Evolutionary conservation across 2,888 invertebrate genomes (phyloP).

Genomic region (Melipona beecheii): DNA sequence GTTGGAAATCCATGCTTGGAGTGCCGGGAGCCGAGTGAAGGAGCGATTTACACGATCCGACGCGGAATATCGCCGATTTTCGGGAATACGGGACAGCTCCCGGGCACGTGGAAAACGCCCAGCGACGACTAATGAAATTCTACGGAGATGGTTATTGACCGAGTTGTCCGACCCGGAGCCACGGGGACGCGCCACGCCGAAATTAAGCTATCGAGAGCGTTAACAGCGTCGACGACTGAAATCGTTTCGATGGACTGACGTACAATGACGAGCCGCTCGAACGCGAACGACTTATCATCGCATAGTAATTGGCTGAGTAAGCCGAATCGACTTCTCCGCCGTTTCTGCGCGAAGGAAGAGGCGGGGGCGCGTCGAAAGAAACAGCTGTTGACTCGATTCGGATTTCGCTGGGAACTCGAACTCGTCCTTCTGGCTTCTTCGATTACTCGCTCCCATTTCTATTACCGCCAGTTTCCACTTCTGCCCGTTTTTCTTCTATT

Average conservation of each 20-base stretch:
- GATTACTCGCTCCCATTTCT: slow-evolving; percentile 1
- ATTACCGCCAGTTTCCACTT: background rate
- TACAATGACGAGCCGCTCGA: background rate
- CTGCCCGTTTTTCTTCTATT: slow-evolving; percentile 3
- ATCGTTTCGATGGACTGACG: background rate
- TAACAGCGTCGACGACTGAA: slow-evolving; percentile 4
- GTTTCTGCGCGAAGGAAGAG: no score
- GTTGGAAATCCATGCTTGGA: slow-evolving; percentile 17
- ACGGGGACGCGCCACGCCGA: slow-evolving; percentile 1
- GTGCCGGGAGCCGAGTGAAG: slow-evolving; percentile 4
- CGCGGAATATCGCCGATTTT: slow-evolving; percentile 53
- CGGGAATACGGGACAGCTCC: slow-evolving; percentile 34
- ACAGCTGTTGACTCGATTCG: background rate
- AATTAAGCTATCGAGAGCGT: slow-evolving; percentile 29
- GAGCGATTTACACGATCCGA: slow-evolving; percentile 52
- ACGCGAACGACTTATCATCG: background rate
- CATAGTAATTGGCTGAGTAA: slow-evolving; percentile 10
- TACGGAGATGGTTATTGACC: slow-evolving; percentile 49
- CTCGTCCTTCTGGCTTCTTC: background rate
- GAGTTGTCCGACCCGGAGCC: slow-evolving; percentile 42
- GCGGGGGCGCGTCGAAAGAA: background rate
- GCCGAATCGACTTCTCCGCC: background rate
- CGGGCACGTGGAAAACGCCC: slow-evolving; percentile 48
- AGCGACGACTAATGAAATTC: slow-evolving; percentile 62
- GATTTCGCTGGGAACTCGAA: background rate